Percentiles rank a stretch among this genome's conserved stretches.
phyloP scores from a whole-genome alignment of 2,113 vertebrate genomes.

The Sebastes schlegelii region DNA sequence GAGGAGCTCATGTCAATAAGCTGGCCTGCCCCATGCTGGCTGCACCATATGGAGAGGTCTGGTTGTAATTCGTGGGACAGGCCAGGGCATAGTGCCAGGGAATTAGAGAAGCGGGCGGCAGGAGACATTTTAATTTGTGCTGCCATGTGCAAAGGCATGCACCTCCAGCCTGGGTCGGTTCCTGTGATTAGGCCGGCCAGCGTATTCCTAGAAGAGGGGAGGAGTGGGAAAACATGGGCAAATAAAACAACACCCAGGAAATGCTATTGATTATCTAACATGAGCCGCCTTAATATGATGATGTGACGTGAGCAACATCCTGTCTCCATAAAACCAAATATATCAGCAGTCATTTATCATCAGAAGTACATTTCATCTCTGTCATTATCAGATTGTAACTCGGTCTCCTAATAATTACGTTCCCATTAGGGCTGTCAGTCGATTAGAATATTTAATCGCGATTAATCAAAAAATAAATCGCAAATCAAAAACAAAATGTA shows the following conservation, averaged over 20 bases:
- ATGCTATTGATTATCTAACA: slow-evolving; percentile 51
- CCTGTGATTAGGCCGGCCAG: slow-evolving; percentile 77
- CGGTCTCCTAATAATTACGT: neutral
- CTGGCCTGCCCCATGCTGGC: slow-evolving; percentile 74
- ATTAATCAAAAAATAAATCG: too few species aligned
- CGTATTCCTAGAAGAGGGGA: slow-evolving; percentile 76
- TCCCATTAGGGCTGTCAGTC: neutral
- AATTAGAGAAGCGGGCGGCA: slow-evolving; percentile 82
- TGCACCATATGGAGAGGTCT: slow-evolving; percentile 73
- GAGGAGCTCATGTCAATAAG: slow-evolving; percentile 75
- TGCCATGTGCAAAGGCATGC: slow-evolving; percentile 87
- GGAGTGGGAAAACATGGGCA: slow-evolving; percentile 58
- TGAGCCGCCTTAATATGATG: slow-evolving; percentile 35
- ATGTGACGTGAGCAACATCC: slow-evolving; percentile 15
- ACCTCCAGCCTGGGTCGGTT: slow-evolving; percentile 73
- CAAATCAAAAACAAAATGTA: too few species aligned
- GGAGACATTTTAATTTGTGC: slow-evolving; percentile 86
- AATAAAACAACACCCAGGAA: slow-evolving; percentile 68
- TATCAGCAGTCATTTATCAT: neutral
- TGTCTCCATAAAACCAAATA: slow-evolving; percentile 19
- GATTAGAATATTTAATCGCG: too few species aligned
- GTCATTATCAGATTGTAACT: neutral
- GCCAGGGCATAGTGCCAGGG: slow-evolving; percentile 80
- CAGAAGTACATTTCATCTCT: neutral
- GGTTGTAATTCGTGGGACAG: slow-evolving; percentile 80